Percentiles rank a stretch among this genome's conserved stretches.
These are phyloP conservation scores for Ambastaia sidthimunki DNA, from an alignment of 2,797 vertebrate genomes.

Conservation along the genomic window DNA sequence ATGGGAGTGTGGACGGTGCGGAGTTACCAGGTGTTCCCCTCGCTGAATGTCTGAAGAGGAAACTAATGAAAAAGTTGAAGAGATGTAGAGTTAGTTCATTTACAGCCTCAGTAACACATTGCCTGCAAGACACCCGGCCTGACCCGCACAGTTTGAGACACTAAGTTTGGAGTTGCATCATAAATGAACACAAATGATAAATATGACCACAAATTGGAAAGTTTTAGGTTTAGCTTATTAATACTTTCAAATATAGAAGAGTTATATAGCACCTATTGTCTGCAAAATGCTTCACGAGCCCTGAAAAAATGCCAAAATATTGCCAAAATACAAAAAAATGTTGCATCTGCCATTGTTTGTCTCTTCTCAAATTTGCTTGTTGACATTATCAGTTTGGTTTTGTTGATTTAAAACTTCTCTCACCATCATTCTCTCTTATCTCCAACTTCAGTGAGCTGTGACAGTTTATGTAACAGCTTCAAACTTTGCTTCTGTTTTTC, in stretches of 20 bases:
- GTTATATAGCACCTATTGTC: slow-evolving; percentile 34
- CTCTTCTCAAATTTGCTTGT: slow-evolving; percentile 46
- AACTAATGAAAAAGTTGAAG: neutral
- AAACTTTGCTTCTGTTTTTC: slow-evolving; percentile 68
- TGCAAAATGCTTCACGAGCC: slow-evolving; percentile 51
- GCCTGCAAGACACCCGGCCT: slow-evolving; percentile 19
- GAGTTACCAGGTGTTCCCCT: slow-evolving; percentile 59
- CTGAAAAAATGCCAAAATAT: neutral
- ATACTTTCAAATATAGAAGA: slow-evolving; percentile 67
- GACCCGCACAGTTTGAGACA: slow-evolving; percentile 64
- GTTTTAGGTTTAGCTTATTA: slow-evolving; percentile 58
- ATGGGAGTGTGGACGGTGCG: slow-evolving; percentile 40
- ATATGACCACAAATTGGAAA: slow-evolving; percentile 62
- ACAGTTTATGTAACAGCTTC: slow-evolving; percentile 77
- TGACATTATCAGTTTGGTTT: too few species aligned
- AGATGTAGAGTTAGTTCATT: slow-evolving; percentile 10
- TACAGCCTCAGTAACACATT: slow-evolving; percentile 34
- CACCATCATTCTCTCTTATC: slow-evolving; percentile 56
- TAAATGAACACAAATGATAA: slow-evolving; percentile 70
- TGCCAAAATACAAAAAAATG: too few species aligned
- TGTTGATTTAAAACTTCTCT: too few species aligned
- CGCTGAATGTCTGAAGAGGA: slow-evolving; percentile 27
- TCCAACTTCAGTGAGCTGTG: slow-evolving; percentile 70
- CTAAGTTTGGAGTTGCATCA: slow-evolving; percentile 62
- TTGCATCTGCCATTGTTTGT: slow-evolving; percentile 35